A percentile compares a stretch with the other conserved stretches of the same genome.
Evolutionary conservation across 2,888 invertebrate species (phyloP).

Genomic region (Actias luna): DNA sequence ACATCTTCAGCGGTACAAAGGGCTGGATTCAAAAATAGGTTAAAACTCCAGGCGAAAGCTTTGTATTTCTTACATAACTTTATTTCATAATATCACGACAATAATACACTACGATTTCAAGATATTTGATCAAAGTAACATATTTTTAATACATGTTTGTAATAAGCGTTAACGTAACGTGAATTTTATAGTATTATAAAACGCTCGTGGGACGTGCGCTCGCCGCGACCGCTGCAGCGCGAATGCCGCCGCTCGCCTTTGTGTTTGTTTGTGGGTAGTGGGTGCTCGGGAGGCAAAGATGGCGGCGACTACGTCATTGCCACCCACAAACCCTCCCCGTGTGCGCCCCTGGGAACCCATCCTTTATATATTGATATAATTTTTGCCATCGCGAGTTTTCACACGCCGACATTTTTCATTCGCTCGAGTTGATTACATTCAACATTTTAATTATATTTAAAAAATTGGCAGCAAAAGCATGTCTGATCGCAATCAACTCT

Average conservation of each 20-base stretch:
- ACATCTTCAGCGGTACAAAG: conserved; percentile 66
- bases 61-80: neutral
- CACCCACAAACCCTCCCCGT: conserved; percentile 19
- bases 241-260: conserved; percentile 56
- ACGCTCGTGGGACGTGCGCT: conserved; percentile 41
- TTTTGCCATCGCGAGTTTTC: conserved; percentile 17
- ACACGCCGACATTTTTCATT: neutral
- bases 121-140: neutral
- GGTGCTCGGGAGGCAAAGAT: conserved; percentile 31
- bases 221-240: conserved; percentile 65
- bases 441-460: neutral
- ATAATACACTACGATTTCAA: neutral
- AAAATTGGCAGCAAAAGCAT: neutral
- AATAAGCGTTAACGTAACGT: neutral
- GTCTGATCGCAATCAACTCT: neutral
- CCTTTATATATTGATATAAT: conserved; percentile 40
- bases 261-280: conserved; percentile 44
- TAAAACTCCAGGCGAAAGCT: neutral
- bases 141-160: neutral
- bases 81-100: neutral
- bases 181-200: neutral
- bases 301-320: conserved; percentile 55
- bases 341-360: conserved; percentile 37
- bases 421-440: neutral
- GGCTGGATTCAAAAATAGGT: neutral